These are phyloP conservation scores for Atethmia centrago DNA, from an alignment of 2,888 invertebrate species.

Conservation along the genomic window DNA sequence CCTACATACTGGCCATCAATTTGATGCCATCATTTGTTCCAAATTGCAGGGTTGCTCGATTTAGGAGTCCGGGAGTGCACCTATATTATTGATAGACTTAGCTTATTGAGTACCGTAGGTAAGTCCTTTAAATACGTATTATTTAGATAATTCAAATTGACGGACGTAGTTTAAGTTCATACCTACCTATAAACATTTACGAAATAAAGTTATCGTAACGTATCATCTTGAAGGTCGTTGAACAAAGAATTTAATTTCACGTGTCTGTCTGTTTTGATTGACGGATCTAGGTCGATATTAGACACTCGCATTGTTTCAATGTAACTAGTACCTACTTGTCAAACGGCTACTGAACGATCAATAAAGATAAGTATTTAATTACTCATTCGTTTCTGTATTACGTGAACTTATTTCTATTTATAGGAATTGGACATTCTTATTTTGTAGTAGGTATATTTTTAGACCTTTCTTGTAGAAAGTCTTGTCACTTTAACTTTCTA, in stretches of 20 bases:
- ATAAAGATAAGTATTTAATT: conserved; percentile 53
- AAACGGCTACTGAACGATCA: conserved; percentile 65
- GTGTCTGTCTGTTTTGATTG: conserved; percentile 72
- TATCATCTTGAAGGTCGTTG: conserved; percentile 77
- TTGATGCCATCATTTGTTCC: background rate
- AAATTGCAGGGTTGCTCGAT: background rate
- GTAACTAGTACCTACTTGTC: conserved; percentile 70
- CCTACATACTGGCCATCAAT: background rate
- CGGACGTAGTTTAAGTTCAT: background rate
- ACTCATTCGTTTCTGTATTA: conserved; percentile 21
- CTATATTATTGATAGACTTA: background rate
- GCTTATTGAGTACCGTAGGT: background rate
- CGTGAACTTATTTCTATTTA: conserved; percentile 6
- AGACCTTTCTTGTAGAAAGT: conserved; percentile 1
- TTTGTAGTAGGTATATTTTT: background rate
- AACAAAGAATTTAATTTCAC: conserved; percentile 67
- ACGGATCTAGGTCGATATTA: conserved; percentile 77
- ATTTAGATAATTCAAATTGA: background rate
- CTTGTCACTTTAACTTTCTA: conserved; percentile 14
- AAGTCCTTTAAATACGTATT: background rate
- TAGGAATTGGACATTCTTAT: background rate
- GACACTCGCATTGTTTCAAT: conserved; percentile 75
- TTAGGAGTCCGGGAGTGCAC: background rate
- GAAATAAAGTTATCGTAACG: conserved; percentile 68
- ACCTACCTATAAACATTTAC: background rate